Evolutionary conservation across 1,140 invertebrate species (phyloP).

Genomic region (Diachasmimorpha longicaudata): DNA sequence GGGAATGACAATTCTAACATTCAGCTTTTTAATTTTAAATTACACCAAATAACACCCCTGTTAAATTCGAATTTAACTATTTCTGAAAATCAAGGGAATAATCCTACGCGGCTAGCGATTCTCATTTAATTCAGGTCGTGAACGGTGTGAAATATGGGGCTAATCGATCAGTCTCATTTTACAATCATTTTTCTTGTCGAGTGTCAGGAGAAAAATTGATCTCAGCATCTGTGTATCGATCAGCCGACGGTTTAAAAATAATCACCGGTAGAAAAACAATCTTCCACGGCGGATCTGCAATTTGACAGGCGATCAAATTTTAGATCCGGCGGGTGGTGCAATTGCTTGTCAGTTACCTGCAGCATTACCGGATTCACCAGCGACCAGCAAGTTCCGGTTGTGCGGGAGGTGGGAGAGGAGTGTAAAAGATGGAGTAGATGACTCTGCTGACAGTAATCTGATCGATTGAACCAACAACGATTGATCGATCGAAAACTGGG

Average conservation of each 20-base stretch:
- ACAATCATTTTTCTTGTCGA: too few relatives aligned
- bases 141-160: too few relatives aligned
- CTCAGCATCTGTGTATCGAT: not conserved
- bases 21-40: too few relatives aligned
- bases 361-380: not conserved
- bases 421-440: not conserved
- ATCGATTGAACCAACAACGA: not conserved
- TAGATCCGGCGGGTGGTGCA: not conserved
- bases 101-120: too few relatives aligned
- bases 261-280: not conserved
- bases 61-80: too few relatives aligned
- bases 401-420: not conserved
- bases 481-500: not conserved
- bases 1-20: too few relatives aligned
- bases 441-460: not conserved
- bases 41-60: too few relatives aligned
- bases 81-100: too few relatives aligned
- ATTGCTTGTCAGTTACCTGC: slow-evolving; percentile 11
- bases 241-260: not conserved
- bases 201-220: not conserved
- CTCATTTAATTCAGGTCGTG: too few relatives aligned
- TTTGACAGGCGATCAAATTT: slow-evolving; percentile 9
- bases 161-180: too few relatives aligned
- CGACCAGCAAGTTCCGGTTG: not conserved
- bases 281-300: not conserved